These are phyloP conservation scores for Nasonia oneida DNA, from an alignment of 2,888 invertebrate genomes.

Conservation along the genomic window DNA sequence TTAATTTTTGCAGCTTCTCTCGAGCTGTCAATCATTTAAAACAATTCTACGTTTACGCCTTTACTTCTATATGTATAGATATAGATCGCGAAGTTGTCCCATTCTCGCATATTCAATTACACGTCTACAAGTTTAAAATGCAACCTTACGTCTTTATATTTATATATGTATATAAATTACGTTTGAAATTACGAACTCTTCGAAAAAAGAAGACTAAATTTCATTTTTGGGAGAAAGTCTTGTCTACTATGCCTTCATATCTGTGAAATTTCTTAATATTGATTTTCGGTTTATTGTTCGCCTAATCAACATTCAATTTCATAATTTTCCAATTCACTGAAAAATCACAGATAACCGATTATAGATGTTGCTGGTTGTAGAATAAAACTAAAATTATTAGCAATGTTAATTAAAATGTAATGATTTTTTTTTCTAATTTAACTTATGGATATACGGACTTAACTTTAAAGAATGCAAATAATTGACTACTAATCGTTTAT, in stretches of 20 bases:
- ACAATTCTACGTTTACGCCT: constrained; percentile 23
- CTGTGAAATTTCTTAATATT: constrained; percentile 10
- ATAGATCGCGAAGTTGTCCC: constrained; percentile 12
- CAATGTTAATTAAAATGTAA: constrained; percentile 14
- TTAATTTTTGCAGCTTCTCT: constrained; percentile 45
- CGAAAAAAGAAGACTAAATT: constrained; percentile 35
- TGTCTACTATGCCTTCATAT: background rate
- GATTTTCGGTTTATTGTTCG: background rate
- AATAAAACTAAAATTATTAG: constrained; percentile 38
- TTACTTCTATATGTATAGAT: constrained; percentile 33
- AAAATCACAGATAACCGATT: constrained; percentile 7
- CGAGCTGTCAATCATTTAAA: constrained; percentile 52
- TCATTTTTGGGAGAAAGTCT: constrained; percentile 23
- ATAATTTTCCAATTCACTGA: background rate
- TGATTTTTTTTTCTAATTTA: background rate
- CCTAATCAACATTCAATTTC: background rate
- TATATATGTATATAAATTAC: constrained; percentile 53
- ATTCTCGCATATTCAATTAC: constrained; percentile 50
- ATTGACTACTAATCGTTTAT: background rate
- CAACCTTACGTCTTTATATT: constrained; percentile 57
- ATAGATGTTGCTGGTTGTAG: constrained; percentile 43
- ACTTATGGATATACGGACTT: background rate
- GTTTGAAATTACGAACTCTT: constrained; percentile 47
- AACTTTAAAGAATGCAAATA: background rate
- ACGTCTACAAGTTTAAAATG: constrained; percentile 64